A percentile compares a stretch with the other conserved stretches of the same genome.
Conservation (phyloP, 2,113 vertebrate genomes). For the Eulemur macaco region DNA sequence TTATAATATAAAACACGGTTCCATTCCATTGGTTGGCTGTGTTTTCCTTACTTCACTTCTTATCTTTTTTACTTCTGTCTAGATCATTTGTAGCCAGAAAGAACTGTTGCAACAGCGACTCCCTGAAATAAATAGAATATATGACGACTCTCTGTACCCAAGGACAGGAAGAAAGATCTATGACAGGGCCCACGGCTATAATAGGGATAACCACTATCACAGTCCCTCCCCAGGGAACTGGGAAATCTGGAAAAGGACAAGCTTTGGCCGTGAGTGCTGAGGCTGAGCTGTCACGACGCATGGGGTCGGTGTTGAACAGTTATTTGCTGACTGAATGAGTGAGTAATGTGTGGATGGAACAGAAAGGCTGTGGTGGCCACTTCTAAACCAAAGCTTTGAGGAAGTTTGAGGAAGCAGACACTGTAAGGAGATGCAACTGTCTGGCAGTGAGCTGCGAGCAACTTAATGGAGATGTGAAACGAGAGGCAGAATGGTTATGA, state of each 20-base stretch:
- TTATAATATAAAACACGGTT: fast-evolving
- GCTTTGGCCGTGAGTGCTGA: fast-evolving
- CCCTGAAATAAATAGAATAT: neutral
- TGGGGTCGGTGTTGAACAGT: fast-evolving
- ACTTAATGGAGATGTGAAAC: neutral
- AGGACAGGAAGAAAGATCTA: neutral
- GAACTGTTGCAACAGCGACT: neutral
- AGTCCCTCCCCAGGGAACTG: neutral
- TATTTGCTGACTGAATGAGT: neutral
- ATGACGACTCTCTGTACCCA: neutral
- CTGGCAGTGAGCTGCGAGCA: fast-evolving
- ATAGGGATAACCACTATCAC: fast-evolving
- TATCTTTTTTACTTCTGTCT: neutral
- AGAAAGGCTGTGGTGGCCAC: fast-evolving
- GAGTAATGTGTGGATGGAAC: fast-evolving
- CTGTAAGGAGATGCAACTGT: neutral
- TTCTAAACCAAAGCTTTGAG: neutral
- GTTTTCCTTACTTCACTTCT: neutral
- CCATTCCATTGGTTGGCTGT: fast-evolving
- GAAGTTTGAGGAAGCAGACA: slow-evolving; percentile 13
- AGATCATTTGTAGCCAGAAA: neutral
- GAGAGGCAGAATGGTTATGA: fast-evolving
- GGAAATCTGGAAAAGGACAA: neutral
- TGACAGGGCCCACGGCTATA: neutral
- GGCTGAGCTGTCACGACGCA: fast-evolving